These are phyloP conservation scores for Drosophila oshimai DNA, from an alignment of 1,140 invertebrate genomes.

Conservation along the genomic window DNA sequence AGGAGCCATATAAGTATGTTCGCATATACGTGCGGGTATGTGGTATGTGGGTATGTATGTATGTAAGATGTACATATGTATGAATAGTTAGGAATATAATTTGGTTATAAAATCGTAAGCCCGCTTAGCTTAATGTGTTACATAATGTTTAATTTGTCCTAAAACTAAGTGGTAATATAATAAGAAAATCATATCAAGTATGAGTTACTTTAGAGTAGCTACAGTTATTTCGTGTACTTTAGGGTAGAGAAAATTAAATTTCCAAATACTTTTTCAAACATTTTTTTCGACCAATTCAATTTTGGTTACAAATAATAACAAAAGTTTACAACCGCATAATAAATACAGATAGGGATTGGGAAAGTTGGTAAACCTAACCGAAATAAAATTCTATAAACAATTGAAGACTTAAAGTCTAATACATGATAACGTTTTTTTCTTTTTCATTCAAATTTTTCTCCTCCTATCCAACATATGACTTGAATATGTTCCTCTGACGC, in stretches of 20 bases:
- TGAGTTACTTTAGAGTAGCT: conserved; percentile 17
- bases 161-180: conserved; percentile 29
- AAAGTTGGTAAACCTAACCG: conserved; percentile 27
- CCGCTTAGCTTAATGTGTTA: conserved; percentile 58
- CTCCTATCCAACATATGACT: not conserved
- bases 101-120: conserved; percentile 79
- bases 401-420: conserved; percentile 75
- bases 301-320: conserved; percentile 50
- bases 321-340: conserved; percentile 61
- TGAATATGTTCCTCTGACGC: conserved; percentile 16
- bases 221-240: conserved; percentile 29
- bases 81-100: conserved; percentile 55
- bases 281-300: conserved; percentile 60
- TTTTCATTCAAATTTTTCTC: not conserved
- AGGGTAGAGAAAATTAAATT: conserved; percentile 69
- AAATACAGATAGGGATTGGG: conserved; percentile 23
- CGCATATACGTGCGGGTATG: conserved; percentile 14
- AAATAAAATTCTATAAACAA: conserved; percentile 57
- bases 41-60: conserved; percentile 16
- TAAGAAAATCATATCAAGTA: conserved; percentile 53
- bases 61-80: conserved; percentile 29
- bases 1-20: conserved; percentile 24
- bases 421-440: conserved; percentile 48
- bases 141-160: conserved; percentile 49
- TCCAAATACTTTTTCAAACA: conserved; percentile 74